These are phyloP conservation scores for Lipophrys pholis DNA, from an alignment of 2,113 vertebrate genomes.

Conservation along the genomic window DNA sequence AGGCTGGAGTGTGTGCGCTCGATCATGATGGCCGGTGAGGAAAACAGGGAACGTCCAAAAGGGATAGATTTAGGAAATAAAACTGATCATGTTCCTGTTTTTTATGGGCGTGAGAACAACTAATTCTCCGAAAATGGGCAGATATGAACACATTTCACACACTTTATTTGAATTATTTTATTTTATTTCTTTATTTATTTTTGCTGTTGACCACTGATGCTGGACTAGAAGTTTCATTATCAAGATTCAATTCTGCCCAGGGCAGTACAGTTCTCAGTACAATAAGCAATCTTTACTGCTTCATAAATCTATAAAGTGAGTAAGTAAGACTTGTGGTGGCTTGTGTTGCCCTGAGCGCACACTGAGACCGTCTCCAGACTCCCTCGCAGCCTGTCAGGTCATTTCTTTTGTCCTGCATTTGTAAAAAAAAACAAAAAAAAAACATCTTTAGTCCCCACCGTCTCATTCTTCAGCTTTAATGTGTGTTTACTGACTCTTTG, in stretches of 20 bases:
- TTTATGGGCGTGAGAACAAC: not conserved
- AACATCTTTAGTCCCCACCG: not conserved
- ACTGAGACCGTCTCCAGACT: no score
- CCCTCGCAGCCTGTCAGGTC: not conserved
- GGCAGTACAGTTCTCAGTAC: no score
- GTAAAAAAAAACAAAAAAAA: not conserved
- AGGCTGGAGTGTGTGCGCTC: constrained; percentile 91
- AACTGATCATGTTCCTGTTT: no score
- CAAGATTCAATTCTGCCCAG: no score
- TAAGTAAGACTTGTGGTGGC: not conserved
- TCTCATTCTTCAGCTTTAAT: not conserved
- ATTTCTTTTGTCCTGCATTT: not conserved
- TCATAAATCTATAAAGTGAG: not conserved
- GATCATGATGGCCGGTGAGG: constrained; percentile 92
- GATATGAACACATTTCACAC: constrained; percentile 15
- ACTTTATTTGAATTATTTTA: no score
- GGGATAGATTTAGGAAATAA: no score
- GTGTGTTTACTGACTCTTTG: not conserved
- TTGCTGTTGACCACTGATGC: no score
- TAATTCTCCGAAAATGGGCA: not conserved
- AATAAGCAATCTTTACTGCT: no score
- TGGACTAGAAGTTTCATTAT: no score
- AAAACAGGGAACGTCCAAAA: not conserved
- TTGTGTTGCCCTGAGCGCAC: no score
- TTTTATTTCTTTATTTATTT: no score